Evolutionary conservation across 2,888 invertebrate species (phyloP).

Genomic region (Aphidius colemani): DNA sequence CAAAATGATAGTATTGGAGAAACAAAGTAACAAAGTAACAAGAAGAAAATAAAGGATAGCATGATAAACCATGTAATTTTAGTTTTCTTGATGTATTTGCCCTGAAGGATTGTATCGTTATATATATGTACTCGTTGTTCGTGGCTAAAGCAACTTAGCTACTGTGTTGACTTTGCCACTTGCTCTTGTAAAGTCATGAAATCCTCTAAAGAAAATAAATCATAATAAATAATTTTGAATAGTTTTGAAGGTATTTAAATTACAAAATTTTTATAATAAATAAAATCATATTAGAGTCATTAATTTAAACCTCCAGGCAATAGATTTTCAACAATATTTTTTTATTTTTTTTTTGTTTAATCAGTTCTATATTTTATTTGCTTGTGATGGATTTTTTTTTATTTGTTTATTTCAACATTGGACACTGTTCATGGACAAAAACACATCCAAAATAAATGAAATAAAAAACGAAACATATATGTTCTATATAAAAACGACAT

Average conservation of each 20-base stretch:
- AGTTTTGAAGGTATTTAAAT: too few species aligned
- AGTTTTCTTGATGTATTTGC: slow-evolving; percentile 41
- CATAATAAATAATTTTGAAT: too few species aligned
- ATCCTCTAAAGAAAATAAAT: too few species aligned
- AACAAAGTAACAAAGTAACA: slow-evolving; percentile 11
- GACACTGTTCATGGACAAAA: too few species aligned
- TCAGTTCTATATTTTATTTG: too few species aligned
- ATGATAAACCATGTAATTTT: slow-evolving; percentile 45
- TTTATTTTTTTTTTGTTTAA: too few species aligned
- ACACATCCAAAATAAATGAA: neutral
- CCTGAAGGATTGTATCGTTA: slow-evolving; percentile 31
- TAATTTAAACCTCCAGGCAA: too few species aligned
- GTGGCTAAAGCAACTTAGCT: slow-evolving; percentile 4
- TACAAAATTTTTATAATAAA: too few species aligned
- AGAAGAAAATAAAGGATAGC: slow-evolving; percentile 22
- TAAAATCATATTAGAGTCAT: too few species aligned
- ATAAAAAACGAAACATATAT: slow-evolving; percentile 5
- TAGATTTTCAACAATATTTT: too few species aligned
- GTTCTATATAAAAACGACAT: neutral
- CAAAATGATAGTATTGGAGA: slow-evolving; percentile 12
- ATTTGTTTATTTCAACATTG: too few species aligned
- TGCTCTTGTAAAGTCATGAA: slow-evolving; percentile 17
- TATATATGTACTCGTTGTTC: too few species aligned
- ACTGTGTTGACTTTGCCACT: slow-evolving; percentile 28
- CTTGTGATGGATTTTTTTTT: neutral